Evolutionary conservation across 2,797 vertebrate species (phyloP).

Genomic region (Poecilia velifera): DNA sequence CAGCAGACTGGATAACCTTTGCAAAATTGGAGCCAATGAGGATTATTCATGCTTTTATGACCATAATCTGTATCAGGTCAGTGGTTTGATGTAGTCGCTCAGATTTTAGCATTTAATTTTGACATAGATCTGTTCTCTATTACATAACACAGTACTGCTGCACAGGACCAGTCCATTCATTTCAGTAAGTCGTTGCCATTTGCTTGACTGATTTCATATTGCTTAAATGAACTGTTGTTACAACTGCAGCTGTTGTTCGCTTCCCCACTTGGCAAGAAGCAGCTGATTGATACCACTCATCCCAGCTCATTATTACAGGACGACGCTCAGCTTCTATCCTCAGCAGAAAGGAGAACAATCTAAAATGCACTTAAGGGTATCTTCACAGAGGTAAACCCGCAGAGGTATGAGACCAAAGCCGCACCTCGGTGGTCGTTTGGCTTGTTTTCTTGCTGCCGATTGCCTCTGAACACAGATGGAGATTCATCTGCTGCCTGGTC

Average conservation of each 20-base stretch:
- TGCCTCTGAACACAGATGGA: conserved; percentile 74
- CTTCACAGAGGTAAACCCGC: conserved; percentile 42
- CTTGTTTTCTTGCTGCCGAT: conserved; percentile 53
- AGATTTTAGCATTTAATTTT: not conserved
- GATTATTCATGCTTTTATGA: not conserved
- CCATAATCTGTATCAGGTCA: not conserved
- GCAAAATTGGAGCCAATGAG: not conserved
- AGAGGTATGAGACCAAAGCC: conserved; percentile 47
- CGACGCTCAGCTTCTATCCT: conserved; percentile 3
- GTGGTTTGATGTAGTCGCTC: not conserved
- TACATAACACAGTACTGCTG: not conserved
- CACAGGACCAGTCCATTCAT: not conserved
- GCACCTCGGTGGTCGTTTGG: conserved; percentile 58
- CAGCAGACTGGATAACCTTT: conserved; percentile 1
- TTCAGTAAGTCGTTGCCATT: not conserved
- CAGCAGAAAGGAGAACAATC: conserved; percentile 28
- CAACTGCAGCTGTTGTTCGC: conserved; percentile 8
- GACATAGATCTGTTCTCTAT: not conserved
- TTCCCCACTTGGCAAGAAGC: conserved; percentile 11
- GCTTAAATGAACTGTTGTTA: conserved; percentile 20
- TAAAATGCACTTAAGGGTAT: conserved; percentile 41
- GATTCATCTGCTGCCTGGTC: conserved; percentile 74
- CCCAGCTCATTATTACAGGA: conserved; percentile 43
- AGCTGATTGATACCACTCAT: conserved; percentile 51
- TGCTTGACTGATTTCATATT: conserved; percentile 2